Base-by-base conservation (phyloP, 2,113 vertebrate species). In the Chaetodon trifascialis region DNA sequence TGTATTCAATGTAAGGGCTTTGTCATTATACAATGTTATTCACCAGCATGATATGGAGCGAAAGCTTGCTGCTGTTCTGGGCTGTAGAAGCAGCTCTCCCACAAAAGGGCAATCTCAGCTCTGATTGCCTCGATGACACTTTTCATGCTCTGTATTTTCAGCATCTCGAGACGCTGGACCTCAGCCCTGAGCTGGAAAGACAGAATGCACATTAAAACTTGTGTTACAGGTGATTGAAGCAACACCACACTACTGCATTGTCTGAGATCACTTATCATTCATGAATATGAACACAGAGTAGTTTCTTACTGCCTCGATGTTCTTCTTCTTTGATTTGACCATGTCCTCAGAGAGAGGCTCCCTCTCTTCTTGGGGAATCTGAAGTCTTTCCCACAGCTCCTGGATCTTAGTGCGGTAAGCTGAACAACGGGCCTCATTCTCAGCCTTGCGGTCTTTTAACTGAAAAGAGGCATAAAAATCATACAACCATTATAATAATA, bases 61-160 rank as follows among this genome's bases (percentile, higher is more conserved):
- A 99, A 99, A 12, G 76, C 90, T 14, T 92, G 88, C 68, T 94
- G 94, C 90, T 99, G 97, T 76, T 97, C 95, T 10, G 90, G 81
- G 58, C 97, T 96, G 54, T 96, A 98, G 85, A 97, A 97, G 69
- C 98, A 99, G 59, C 82, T 96, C 52, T 97, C 96, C 98, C 98
- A 99, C 79, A 96, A 94, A 6, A 82, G 66, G 9, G 82, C 81
- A 34, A 99, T 88, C 90, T 99, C 97, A 0, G 72, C 86, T 42
- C 98, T 92, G 87, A 96, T 94, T 0, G 93, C 89, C 51, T 95
- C 95, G 1, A 96, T 92, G 60, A 99, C 90, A 0, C 91, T 93
- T 83, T 94, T 94, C 78, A 99, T 91, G 89, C 98, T 99, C 83
- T 97, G 95, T 74, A 95, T 88, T 91, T 98, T 98, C 73, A 98